Percentiles rank a stretch among this genome's conserved stretches.
Evolutionary conservation across 2,888 invertebrate species (phyloP).

Genomic region (Heliconius cydno): DNA sequence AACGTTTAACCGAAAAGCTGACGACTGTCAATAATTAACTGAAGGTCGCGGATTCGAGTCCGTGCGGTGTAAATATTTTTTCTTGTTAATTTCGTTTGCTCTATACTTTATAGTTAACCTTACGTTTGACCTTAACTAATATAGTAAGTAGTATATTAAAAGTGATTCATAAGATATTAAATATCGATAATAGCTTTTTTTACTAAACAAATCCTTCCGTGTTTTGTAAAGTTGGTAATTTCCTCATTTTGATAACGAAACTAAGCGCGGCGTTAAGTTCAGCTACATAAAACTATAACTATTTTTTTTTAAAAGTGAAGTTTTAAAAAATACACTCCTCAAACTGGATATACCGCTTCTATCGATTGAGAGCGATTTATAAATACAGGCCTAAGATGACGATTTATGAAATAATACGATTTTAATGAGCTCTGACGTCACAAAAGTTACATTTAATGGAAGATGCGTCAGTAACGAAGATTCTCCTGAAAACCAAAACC

Average conservation of each 20-base stretch:
- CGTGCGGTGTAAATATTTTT: constrained; percentile 6
- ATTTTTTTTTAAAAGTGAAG: background rate
- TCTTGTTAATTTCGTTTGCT: constrained; percentile 6
- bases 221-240: background rate
- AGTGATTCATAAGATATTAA: constrained; percentile 6
- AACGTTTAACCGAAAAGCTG: constrained; percentile 1
- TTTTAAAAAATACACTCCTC: too few species aligned
- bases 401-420: background rate
- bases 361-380: background rate
- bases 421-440: background rate
- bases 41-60: constrained; percentile 21
- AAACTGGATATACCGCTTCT: background rate
- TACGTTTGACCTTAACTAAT: constrained; percentile 16
- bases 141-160: background rate
- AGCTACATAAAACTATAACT: background rate
- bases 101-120: constrained; percentile 10
- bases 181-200: constrained; percentile 1
- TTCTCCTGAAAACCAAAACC: background rate
- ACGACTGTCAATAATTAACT: constrained; percentile 13
- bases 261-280: background rate
- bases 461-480: background rate
- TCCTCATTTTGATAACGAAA: background rate
- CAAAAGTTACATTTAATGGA: background rate
- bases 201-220: background rate
- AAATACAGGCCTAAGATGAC: too few species aligned